These are phyloP conservation scores for Uloborus diversus DNA, from an alignment of 1,140 invertebrate genomes.

Conservation along the genomic window DNA sequence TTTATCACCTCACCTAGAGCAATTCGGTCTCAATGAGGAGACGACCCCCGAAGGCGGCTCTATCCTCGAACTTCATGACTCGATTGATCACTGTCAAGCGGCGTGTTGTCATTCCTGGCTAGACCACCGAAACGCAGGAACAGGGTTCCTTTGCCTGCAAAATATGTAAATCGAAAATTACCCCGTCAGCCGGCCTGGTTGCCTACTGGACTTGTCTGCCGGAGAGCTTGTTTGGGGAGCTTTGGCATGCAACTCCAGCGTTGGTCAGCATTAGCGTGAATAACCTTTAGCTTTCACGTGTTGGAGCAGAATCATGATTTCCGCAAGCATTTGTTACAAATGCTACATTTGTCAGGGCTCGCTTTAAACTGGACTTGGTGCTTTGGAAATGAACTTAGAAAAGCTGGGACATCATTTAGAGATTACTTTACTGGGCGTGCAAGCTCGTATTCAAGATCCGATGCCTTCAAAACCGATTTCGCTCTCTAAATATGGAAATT, in stretches of 20 bases:
- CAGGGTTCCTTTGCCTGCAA: constrained; percentile 32
- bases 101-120: constrained; percentile 52
- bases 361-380: constrained; percentile 11
- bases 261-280: constrained; percentile 54
- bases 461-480: no score
- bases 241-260: constrained; percentile 46
- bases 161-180: constrained; percentile 56
- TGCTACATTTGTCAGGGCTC: constrained; percentile 27
- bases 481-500: no score
- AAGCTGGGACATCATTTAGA: background rate
- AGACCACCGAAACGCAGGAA: constrained; percentile 45
- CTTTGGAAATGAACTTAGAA: constrained; percentile 16
- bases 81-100: constrained; percentile 52
- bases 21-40: constrained; percentile 12
- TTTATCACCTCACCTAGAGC: constrained; percentile 43
- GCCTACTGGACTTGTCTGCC: constrained; percentile 34
- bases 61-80: constrained; percentile 48
- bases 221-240: constrained; percentile 3
- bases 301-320: constrained; percentile 47
- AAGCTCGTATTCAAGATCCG: no score
- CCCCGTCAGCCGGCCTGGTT: constrained; percentile 41
- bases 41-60: constrained; percentile 37
- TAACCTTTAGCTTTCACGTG: constrained; percentile 49
- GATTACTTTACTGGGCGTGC: no score
- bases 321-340: constrained; percentile 52